phyloP scores from a whole-genome alignment of 1,140 invertebrate species.

The Caenorhabditis latens region DNA sequence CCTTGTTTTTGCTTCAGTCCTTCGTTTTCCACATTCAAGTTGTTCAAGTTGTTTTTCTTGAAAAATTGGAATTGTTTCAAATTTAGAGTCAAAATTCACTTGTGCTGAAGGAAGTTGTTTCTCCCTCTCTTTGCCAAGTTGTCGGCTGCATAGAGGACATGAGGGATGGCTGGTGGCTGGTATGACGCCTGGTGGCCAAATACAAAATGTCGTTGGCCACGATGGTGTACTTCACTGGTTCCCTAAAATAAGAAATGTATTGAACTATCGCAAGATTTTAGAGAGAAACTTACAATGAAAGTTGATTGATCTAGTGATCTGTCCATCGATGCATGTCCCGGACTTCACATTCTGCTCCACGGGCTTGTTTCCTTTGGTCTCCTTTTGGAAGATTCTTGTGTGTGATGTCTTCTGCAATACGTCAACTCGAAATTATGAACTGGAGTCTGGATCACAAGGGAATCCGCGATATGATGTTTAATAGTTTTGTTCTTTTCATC shows the following conservation, averaged over 20 bases:
- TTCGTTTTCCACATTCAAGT: too few species aligned
- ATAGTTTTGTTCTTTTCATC: too few species aligned
- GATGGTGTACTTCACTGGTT: neutral
- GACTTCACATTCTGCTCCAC: too few species aligned
- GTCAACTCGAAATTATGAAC: too few species aligned
- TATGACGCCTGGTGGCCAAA: slow-evolving; percentile 11
- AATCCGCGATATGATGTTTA: too few species aligned
- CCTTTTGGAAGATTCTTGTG: too few species aligned
- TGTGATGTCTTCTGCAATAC: too few species aligned
- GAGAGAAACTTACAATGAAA: neutral
- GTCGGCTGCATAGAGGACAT: neutral
- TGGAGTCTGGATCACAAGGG: too few species aligned
- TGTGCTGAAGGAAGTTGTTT: neutral
- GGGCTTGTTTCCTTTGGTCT: too few species aligned
- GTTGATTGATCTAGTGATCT: neutral
- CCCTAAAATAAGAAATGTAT: neutral
- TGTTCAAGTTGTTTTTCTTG: too few species aligned
- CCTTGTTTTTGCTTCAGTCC: too few species aligned
- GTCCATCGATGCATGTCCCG: neutral
- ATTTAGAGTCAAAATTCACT: neutral
- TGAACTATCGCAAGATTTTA: neutral
- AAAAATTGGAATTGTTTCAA: neutral
- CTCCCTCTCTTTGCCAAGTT: slow-evolving; percentile 7
- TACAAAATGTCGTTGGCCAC: neutral
- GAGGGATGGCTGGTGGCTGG: neutral